Base-by-base conservation (phyloP, 2,888 invertebrate genomes). In the Plagodis pulveraria region DNA sequence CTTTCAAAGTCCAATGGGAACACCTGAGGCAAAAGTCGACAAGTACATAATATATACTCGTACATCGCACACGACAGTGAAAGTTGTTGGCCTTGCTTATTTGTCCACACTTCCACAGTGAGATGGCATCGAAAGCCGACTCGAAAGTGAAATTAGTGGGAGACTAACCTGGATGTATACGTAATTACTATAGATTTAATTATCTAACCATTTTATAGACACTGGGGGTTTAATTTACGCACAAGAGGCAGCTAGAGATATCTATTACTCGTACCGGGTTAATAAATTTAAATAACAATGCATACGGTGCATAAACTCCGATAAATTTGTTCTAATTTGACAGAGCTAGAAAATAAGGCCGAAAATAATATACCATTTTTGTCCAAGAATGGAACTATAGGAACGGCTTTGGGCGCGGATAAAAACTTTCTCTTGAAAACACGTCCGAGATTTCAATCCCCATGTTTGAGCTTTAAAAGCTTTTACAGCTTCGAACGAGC, bases 31-130 rank as follows among this genome's bases (percentile, higher is more conserved):
- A 59, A 47, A 34, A 56, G 50, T 52, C 61, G 56, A 67, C 59
- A 58, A 63, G 55, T 63, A 12, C n/a, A 22, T n/a, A n/a, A n/a
- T n/a, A n/a, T n/a, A n/a, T 5, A 5, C 7, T 32, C 6, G 36
- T 53, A 63, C 50, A 54, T 41, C 48, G 47, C 48, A 50, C 50
- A 62, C 62, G 69, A 69, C 65, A 82, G 81, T 76, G 86, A 87
- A 87, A 87, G 85, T 79, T 69, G 83, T 78, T 84, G 82, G 79
- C 86, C 86, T 87, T 87, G 83, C 74, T 76, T 77, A 76, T 70
- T 61, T 61, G 69, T 65, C 65, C 55, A 62, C 61, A 70, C 65
- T 65, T 48, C 54, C 22, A 40, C 51, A 45, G 57, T n/a, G 22
- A 65, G 67, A 69, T 67, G 69, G 69, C 71, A 71, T 67, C 74